Evolutionary conservation across 2,113 vertebrate genomes (phyloP).

Genomic region (Psophia crepitans): DNA sequence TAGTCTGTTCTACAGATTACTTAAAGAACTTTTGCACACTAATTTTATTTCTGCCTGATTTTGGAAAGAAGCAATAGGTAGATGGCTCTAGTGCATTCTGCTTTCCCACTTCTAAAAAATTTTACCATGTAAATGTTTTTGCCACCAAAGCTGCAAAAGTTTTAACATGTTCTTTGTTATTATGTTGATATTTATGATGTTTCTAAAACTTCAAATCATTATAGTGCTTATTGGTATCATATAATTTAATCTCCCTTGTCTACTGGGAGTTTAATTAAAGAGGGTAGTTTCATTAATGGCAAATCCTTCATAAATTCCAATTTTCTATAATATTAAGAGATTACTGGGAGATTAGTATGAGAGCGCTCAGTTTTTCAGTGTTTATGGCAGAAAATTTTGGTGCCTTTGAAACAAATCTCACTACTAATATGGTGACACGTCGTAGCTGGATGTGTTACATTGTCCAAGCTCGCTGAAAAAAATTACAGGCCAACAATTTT

Average conservation of each 20-base stretch:
- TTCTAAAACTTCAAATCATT: not conserved
- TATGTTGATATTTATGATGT: not conserved
- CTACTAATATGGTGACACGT: not conserved
- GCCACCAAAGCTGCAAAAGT: not conserved
- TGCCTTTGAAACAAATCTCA: not conserved
- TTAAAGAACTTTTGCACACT: not conserved
- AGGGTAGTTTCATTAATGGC: not conserved
- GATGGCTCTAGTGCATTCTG: not conserved
- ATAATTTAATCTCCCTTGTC: not conserved
- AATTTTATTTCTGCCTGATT: not conserved
- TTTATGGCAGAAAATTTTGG: not conserved
- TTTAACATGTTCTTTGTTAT: not conserved
- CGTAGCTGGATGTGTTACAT: not conserved
- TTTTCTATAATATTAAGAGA: not conserved
- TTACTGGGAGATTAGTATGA: not conserved
- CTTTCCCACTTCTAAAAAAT: not conserved
- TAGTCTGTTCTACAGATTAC: not conserved
- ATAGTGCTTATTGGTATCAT: not conserved
- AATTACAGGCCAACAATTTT: not conserved
- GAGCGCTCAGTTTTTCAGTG: not conserved
- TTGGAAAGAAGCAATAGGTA: not conserved
- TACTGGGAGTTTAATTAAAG: not conserved
- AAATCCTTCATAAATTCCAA: not conserved
- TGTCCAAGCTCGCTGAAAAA: not conserved
- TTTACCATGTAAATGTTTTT: not conserved